Evolutionary conservation across 2,888 invertebrate genomes (phyloP), one percentile per base, ranked within the genome.

Genomic region (Pseudanteris insignis): DNA sequence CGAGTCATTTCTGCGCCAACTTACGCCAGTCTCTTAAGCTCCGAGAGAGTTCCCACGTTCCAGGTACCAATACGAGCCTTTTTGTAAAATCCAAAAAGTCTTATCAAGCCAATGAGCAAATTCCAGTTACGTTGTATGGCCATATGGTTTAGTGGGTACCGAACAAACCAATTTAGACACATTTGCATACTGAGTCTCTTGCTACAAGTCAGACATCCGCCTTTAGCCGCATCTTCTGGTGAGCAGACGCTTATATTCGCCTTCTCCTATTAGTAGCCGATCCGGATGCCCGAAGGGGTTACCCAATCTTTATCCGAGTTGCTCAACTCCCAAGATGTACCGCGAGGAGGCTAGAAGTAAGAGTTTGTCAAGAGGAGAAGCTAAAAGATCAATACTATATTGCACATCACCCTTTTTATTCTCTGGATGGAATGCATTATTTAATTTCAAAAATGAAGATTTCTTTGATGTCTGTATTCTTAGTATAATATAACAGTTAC

Each of bases 271-370:
- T 24, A 2, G 30, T 30, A 30, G 12, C 14, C 11, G 30, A 43
- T 13, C 18, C 10, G 24, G 7, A 18, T 4, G 9, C 30, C 43
- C 43, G 32, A 21, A 32, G 43, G 43, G 32, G 24, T 32, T 43
- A 43, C 32, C 43, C 43, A 32, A 25, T 43, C 32, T 32, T 24
- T 9, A 21, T 12, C 7, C 32, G 4, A 11, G 25, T 43, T 43
- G 43, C 24, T 32, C 13, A n/a, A n/a, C 14, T 32, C 32, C 43
- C 32, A 32, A 24, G 13, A n/a, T 24, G n/a, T 32, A 32, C 32
- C 43, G 24, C 43, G 43, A 24, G 32, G 32, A 43, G 21, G 43
- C 15, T 32, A 2, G 43, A 8, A 43, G 32, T 43, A 21, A 11
- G 43, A 21, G 1, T 10, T 24, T 43, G 21, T 8, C 25, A 6